phyloP scores from a whole-genome alignment of 2,113 vertebrate genomes.

The Hippocampus zosterae region DNA sequence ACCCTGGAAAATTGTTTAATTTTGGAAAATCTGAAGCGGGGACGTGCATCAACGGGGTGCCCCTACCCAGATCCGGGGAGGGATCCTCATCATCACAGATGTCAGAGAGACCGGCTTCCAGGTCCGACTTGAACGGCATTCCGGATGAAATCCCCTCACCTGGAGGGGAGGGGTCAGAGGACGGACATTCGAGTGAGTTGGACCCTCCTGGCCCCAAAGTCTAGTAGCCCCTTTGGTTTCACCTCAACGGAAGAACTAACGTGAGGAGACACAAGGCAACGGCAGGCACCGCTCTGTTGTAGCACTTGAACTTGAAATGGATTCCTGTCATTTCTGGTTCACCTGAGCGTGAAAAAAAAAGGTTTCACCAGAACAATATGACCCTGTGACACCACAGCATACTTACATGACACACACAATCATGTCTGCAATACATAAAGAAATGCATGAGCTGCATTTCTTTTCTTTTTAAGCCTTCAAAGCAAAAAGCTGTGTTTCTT shows the following conservation, averaged over 20 bases:
- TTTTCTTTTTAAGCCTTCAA: conserved; percentile 68
- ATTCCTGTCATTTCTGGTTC: conserved; percentile 23
- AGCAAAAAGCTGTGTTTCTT: conserved; percentile 61
- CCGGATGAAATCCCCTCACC: conserved; percentile 74
- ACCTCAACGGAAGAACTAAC: conserved; percentile 25
- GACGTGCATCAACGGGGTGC: conserved; percentile 77
- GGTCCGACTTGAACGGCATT: conserved; percentile 76
- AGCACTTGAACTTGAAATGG: conserved; percentile 30
- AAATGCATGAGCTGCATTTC: conserved; percentile 80
- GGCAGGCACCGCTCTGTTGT: not conserved
- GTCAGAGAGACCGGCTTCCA: conserved; percentile 66
- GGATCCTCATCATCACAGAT: conserved; percentile 45
- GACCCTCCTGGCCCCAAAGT: conserved; percentile 64
- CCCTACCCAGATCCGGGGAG: conserved; percentile 52
- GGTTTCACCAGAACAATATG: conserved; percentile 47
- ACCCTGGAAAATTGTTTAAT: conserved; percentile 91
- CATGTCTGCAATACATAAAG: conserved; percentile 73
- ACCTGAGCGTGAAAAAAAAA: conserved; percentile 2
- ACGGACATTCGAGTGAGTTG: conserved; percentile 62
- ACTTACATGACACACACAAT: conserved; percentile 40
- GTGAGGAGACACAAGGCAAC: conserved; percentile 13
- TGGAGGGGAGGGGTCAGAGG: conserved; percentile 63
- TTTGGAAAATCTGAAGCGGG: conserved; percentile 82
- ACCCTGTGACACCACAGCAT: conserved; percentile 33
- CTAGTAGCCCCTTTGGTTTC: conserved; percentile 39